Conservation (phyloP, 2,113 vertebrate genomes). For the Corythornis cristatus region DNA sequence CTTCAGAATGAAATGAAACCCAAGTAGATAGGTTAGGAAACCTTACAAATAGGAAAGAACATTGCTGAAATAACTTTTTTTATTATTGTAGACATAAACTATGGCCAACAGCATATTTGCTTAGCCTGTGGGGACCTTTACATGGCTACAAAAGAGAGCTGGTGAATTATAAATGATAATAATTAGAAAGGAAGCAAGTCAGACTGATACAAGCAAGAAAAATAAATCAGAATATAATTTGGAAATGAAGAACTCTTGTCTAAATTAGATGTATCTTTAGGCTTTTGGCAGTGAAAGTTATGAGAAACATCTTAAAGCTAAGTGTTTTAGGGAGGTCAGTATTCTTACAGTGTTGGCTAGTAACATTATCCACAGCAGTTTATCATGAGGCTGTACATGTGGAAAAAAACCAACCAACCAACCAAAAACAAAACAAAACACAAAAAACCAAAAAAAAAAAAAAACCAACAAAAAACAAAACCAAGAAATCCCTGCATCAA, state of each 20-base stretch:
- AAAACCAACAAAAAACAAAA: not conserved
- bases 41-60: not conserved
- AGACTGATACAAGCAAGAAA: not conserved
- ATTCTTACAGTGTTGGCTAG: not conserved
- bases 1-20: conserved; percentile 11
- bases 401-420: too few relatives aligned
- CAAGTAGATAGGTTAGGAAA: not conserved
- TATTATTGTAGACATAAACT: not conserved
- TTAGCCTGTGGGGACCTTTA: not conserved
- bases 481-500: not conserved
- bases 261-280: not conserved
- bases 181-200: not conserved
- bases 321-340: not conserved
- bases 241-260: not conserved
- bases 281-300: not conserved
- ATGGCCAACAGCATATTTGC: not conserved
- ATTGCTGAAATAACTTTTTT: not conserved
- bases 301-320: not conserved
- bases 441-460: too few relatives aligned
- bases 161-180: not conserved
- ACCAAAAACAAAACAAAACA: not conserved
- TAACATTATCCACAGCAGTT: not conserved
- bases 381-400: not conserved
- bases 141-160: not conserved
- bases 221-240: not conserved